Percentiles rank a stretch among this genome's conserved stretches.
Evolutionary conservation across 1,140 invertebrate genomes (phyloP).

Genomic region (Drosophila tristis): DNA sequence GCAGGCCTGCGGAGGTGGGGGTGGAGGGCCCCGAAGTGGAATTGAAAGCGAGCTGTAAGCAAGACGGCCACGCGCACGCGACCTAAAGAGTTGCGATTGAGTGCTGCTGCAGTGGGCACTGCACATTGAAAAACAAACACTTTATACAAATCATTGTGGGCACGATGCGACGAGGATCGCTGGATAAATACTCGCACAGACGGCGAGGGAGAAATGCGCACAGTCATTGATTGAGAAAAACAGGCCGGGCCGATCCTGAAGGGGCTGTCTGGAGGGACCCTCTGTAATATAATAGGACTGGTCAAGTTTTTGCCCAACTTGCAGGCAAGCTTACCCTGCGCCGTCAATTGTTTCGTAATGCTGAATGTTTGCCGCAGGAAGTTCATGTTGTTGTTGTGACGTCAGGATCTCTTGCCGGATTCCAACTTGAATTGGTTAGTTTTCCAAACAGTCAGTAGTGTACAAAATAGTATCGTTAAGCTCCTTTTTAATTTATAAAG

Average conservation of each 20-base stretch:
- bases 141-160: slow-evolving; percentile 41
- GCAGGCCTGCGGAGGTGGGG: background rate
- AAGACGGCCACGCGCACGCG: slow-evolving; percentile 51
- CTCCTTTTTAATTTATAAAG: no score
- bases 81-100: slow-evolving; percentile 37
- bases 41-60: slow-evolving; percentile 1
- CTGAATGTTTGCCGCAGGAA: slow-evolving; percentile 79
- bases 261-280: no score
- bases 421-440: no score
- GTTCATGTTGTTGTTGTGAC: slow-evolving; percentile 58
- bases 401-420: no score
- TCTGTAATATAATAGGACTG: background rate
- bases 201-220: slow-evolving; percentile 35
- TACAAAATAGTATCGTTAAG: no score
- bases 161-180: slow-evolving; percentile 13
- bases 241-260: background rate
- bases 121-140: slow-evolving; percentile 18
- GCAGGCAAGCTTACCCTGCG: slow-evolving; percentile 56
- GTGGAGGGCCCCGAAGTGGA: background rate
- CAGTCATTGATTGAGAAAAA: slow-evolving; percentile 31
- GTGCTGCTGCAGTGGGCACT: background rate
- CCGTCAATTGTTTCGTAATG: slow-evolving; percentile 82
- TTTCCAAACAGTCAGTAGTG: no score
- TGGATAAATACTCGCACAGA: slow-evolving; percentile 22
- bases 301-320: background rate